These are phyloP conservation scores for Cynaeus angustus DNA, from an alignment of 2,888 invertebrate species.

Conservation along the genomic window DNA sequence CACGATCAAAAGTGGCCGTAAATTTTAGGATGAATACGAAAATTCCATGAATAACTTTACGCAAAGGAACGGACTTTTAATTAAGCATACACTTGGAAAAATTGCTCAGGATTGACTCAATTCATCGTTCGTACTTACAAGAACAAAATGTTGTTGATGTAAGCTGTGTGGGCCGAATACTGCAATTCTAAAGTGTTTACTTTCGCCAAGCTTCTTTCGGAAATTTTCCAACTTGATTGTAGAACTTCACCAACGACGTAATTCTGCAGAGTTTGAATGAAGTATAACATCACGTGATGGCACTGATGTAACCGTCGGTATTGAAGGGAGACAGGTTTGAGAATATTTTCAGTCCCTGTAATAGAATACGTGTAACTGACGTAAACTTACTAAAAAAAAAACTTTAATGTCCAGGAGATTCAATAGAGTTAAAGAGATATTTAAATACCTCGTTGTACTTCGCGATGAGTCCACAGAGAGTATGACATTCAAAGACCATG, in stretches of 20 bases:
- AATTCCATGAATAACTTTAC: slow-evolving; percentile 81
- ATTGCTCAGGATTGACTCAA: background rate
- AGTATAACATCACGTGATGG: slow-evolving; percentile 84
- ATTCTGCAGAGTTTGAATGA: slow-evolving; percentile 83
- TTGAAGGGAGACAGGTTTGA: slow-evolving; percentile 75
- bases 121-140: slow-evolving; percentile 68
- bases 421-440: slow-evolving; percentile 84
- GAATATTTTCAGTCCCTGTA: slow-evolving; percentile 75
- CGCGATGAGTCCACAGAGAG: slow-evolving; percentile 80
- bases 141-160: slow-evolving; percentile 84
- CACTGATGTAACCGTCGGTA: slow-evolving; percentile 82
- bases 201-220: slow-evolving; percentile 79
- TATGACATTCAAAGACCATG: slow-evolving; percentile 87
- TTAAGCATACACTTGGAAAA: slow-evolving; percentile 80
- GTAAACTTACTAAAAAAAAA: slow-evolving; percentile 75
- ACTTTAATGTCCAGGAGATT: slow-evolving; percentile 84
- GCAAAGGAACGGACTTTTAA: slow-evolving; percentile 79
- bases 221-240: slow-evolving; percentile 83
- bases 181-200: slow-evolving; percentile 82
- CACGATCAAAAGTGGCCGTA: slow-evolving; percentile 77
- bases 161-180: slow-evolving; percentile 81
- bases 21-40: slow-evolving; percentile 83
- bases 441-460: slow-evolving; percentile 85
- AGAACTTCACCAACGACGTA: slow-evolving; percentile 86
- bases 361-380: too few relatives aligned